Evolutionary conservation across 2,113 vertebrate genomes (phyloP), one percentile per base, ranked within the genome.

Genomic region (Hippocampus guttulatus): DNA sequence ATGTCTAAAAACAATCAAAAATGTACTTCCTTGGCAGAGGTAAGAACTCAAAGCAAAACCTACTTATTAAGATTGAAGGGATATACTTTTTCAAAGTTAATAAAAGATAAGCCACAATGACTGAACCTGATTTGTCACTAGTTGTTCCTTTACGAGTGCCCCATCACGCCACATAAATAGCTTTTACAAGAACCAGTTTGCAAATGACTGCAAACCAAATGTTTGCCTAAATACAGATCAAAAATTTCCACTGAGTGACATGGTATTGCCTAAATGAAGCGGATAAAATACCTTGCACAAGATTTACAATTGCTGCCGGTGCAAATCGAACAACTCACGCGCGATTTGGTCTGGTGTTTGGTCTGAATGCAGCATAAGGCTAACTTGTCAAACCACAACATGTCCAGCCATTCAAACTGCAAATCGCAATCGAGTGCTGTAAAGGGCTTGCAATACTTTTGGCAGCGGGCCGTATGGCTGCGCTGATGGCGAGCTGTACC

Each of bases 381-480:
- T 77, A 68, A 71, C 69, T 78, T 65, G 68, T 66, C 73, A 55
- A 45, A 67, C 57, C 61, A 68, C 64, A 63, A 69, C 75, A 68
- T 67, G 80, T 71, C 83, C 81, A 69, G 57, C 79, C 80, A 67
- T 20, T 71, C 69, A 73, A 78, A 84, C 80, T 78, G 47, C 72
- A 57, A 54, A 62, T 81, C 38, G 55, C 70, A 74, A 79, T 65
- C 47, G 74, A 64, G 73, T 18, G 40, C 69, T 76, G 81, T 71
- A 74, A 80, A 75, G 45, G 67, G 78, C 75, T 77, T 72, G 43
- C 64, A 27, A 65, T 47, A 47, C 15, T 27, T 49, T 49, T 47
- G 64, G 64, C 23, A 27, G 64, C 1, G 23, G 23, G 43, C 64
- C 43, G 15, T 21, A 8, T 79, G 67, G 70, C 45, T 30, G 70